Conservation (phyloP, 2,113 vertebrate genomes). For the Pipra filicauda region DNA sequence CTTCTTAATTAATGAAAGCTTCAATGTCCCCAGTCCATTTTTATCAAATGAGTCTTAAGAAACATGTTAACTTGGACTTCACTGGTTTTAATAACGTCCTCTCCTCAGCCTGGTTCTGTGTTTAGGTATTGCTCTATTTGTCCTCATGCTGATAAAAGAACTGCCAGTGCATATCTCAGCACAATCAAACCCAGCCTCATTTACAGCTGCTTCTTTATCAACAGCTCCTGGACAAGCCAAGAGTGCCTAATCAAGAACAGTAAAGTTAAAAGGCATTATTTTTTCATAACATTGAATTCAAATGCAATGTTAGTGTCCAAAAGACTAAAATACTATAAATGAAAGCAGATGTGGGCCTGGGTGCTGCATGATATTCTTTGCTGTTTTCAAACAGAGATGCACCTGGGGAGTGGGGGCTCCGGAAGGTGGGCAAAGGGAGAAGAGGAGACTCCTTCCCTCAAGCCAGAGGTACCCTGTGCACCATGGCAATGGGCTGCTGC, state of each 20-base stretch:
- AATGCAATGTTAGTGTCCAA: not conserved
- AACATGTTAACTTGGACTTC: not conserved
- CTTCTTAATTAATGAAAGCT: constrained; percentile 6
- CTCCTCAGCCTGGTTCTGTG: not conserved
- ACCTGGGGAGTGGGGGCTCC: not conserved
- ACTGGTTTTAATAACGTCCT: not conserved
- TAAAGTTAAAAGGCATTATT: not conserved
- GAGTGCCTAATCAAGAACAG: not conserved
- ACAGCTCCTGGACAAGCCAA: not conserved
- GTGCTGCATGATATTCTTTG: not conserved
- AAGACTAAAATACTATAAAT: not conserved
- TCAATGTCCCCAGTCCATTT: not conserved
- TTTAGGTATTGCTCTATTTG: not conserved
- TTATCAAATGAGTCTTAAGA: not conserved
- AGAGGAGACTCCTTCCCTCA: fast-evolving
- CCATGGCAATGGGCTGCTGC: not conserved
- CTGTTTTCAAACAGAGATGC: not conserved
- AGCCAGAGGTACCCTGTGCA: not conserved
- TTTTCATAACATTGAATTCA: not conserved
- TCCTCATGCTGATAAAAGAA: not conserved
- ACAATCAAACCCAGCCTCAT: not conserved
- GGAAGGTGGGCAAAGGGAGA: fast-evolving
- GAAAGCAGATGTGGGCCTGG: not conserved
- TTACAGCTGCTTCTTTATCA: not conserved
- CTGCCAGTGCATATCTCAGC: not conserved